Percentiles rank a stretch among this genome's conserved stretches.
Conservation (phyloP, 2,888 invertebrate species). For the Crocallis elinguaria region DNA sequence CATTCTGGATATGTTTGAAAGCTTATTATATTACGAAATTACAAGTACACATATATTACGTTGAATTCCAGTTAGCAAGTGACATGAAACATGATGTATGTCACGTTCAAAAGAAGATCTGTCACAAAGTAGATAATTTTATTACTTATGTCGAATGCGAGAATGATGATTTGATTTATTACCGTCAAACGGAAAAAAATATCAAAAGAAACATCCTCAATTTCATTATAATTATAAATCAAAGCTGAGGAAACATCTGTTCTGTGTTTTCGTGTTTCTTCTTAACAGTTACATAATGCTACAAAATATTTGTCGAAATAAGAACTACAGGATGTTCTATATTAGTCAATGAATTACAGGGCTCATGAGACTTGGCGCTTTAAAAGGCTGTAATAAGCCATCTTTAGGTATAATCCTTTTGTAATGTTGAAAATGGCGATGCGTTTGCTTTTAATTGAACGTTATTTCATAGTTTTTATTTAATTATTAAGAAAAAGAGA, state of each 20-base stretch:
- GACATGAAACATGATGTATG: constrained; percentile 14
- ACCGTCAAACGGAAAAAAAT: constrained; percentile 32
- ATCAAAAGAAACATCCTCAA: constrained; percentile 45
- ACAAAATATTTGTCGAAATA: constrained; percentile 45
- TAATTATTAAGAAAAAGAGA: too few species aligned
- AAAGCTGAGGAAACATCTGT: constrained; percentile 65
- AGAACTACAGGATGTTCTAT: too few species aligned
- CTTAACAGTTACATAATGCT: constrained; percentile 58
- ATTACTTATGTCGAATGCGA: constrained; percentile 27
- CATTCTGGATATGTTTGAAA: neutral
- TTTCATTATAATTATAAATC: constrained; percentile 54
- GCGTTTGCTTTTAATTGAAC: too few species aligned
- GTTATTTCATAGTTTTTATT: too few species aligned
- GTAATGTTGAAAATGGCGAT: too few species aligned
- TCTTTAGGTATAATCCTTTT: too few species aligned
- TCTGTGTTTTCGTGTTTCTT: constrained; percentile 50
- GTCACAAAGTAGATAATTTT: constrained; percentile 22
- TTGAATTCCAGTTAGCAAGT: constrained; percentile 4
- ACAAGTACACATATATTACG: constrained; percentile 1
- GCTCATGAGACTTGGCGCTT: too few species aligned
- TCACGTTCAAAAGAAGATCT: constrained; percentile 23
- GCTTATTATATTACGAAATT: neutral
- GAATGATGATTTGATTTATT: constrained; percentile 36
- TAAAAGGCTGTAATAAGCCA: too few species aligned
- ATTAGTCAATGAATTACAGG: too few species aligned